Evolutionary conservation across 2,113 vertebrate genomes (phyloP).

Genomic region (Buteo buteo): DNA sequence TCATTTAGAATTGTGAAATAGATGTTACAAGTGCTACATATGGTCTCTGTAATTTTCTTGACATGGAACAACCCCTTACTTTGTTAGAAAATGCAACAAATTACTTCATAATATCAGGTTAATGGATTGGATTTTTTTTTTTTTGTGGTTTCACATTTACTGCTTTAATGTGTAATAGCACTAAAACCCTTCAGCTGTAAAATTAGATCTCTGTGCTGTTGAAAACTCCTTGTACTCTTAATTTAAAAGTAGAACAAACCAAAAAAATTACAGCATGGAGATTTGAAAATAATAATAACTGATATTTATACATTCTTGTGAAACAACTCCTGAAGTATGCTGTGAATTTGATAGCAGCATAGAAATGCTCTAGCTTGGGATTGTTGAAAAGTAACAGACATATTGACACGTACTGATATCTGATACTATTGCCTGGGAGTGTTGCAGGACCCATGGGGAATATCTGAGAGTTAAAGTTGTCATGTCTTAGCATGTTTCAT

Average conservation of each 20-base stretch:
- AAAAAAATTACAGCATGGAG: background rate
- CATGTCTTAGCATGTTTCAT: background rate
- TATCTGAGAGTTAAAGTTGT: background rate
- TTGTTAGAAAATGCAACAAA: background rate
- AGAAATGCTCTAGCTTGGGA: background rate
- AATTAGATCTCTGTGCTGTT: constrained; percentile 6
- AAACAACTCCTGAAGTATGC: background rate
- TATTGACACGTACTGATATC: background rate
- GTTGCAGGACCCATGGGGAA: background rate
- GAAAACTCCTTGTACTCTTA: background rate
- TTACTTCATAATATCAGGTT: constrained; percentile 5
- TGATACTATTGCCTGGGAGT: background rate
- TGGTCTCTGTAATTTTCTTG: background rate
- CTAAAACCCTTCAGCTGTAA: constrained; percentile 41
- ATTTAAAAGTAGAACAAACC: background rate
- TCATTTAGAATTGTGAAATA: background rate
- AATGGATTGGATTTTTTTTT: background rate
- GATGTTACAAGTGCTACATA: background rate
- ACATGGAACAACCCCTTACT: background rate
- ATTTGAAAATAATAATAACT: constrained; percentile 1
- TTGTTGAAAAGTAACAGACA: background rate
- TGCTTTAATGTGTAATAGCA: background rate
- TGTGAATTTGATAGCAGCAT: background rate
- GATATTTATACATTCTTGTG: background rate
- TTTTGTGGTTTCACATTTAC: background rate